phyloP scores from a whole-genome alignment of 2,797 vertebrate genomes.

The Clarias pachynema region DNA sequence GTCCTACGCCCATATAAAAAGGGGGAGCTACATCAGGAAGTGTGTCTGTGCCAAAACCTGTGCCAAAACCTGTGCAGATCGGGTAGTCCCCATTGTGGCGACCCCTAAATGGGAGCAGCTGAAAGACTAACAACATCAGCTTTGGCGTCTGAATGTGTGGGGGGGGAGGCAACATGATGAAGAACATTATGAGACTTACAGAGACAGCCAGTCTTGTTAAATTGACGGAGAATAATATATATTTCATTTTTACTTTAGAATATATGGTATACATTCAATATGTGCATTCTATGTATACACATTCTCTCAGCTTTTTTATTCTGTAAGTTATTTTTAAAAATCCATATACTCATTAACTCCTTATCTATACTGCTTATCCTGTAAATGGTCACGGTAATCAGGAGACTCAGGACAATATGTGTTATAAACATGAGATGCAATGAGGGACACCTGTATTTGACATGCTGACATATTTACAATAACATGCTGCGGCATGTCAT shows the following conservation, averaged over 20 bases:
- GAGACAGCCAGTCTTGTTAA: slow-evolving; percentile 2
- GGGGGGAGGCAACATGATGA: background rate
- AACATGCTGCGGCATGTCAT: background rate
- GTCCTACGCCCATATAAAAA: too few species aligned
- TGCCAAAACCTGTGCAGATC: too few species aligned
- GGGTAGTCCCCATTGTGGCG: too few species aligned
- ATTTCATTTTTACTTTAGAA: background rate
- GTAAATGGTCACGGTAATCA: too few species aligned
- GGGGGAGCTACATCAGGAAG: too few species aligned
- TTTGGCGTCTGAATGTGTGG: background rate
- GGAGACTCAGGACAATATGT: too few species aligned
- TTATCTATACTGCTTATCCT: too few species aligned
- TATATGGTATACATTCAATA: background rate
- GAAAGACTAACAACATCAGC: too few species aligned
- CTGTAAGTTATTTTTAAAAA: background rate
- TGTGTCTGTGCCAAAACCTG: too few species aligned
- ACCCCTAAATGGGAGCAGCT: too few species aligned
- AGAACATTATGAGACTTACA: background rate
- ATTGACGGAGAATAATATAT: background rate
- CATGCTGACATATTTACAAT: background rate
- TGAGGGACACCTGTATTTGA: background rate
- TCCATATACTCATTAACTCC: background rate
- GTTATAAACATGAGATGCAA: too few species aligned
- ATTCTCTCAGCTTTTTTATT: background rate
- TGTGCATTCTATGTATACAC: background rate